Evolutionary conservation across 2,113 vertebrate genomes (phyloP), one percentile per base, ranked within the genome.

Genomic region (Probosciger aterrimus): DNA sequence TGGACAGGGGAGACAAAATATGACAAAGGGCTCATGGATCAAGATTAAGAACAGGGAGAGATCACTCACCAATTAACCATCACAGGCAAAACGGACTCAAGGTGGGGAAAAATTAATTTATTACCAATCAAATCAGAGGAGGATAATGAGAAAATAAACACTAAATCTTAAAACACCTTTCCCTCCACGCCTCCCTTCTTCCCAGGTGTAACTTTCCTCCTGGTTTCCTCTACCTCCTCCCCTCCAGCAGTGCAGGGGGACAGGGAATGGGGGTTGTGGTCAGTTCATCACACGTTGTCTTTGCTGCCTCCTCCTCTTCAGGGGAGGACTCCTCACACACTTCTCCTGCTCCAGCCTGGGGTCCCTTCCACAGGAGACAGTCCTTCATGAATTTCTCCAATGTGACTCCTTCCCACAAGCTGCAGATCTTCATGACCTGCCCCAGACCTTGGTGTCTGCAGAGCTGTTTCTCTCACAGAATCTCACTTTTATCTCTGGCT

Each of bases 81-180:
- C n/a, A 62, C 0, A 0, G 18, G 8, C 3, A n/a, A 82, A 78
- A 55, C 23, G 67, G 35, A 27, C 17, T 23, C 27, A 17, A 17
- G 25, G 53, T 78, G 8, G 16, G 30, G 46, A 73, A 86, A 33
- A 33, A 30, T 49, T 55, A 30, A 44, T 23, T 53, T 55, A 39
- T 55, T 49, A 7, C 31, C 7, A 68, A 67, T 55, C 23, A 60
- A 67, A 49, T 39, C 35, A 68, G 46, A 68, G 20, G 30, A 44
- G 14, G 7, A 2, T 13, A 63, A 50, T 31, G 33, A 74, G 6
- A 62, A 67, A 78, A 67, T 44, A 55, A 68, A 28, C 19, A 20
- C 5, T 4, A 53, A 70, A 62, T 67, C 18, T 67, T 43, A 27
- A 47, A 65, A 27, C 6, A 27, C 4, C 8, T 59, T 60, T 70